phyloP scores from a whole-genome alignment of 2,888 invertebrate species.

The Cyclophora punctaria region DNA sequence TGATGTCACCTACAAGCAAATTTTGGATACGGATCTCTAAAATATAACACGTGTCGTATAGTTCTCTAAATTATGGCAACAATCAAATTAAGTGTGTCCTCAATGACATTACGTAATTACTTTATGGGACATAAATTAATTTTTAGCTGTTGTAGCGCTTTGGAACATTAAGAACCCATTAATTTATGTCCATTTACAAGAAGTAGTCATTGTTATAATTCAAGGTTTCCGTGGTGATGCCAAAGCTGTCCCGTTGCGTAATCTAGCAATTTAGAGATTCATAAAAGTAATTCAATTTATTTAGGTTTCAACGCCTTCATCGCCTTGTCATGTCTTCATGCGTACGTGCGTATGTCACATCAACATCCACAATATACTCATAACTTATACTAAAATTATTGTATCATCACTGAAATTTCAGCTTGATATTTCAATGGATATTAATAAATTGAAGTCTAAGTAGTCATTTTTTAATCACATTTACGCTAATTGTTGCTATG shows the following conservation, averaged over 20 bases:
- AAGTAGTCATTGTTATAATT: slow-evolving; percentile 33
- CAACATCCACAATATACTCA: not conserved
- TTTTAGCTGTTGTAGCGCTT: slow-evolving; percentile 32
- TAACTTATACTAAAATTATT: not conserved
- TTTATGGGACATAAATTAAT: slow-evolving; percentile 55
- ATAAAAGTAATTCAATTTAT: not conserved
- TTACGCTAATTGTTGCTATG: too few relatives aligned
- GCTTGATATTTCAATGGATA: too few relatives aligned
- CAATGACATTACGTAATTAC: slow-evolving; percentile 30
- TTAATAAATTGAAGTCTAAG: too few relatives aligned
- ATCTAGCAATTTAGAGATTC: slow-evolving; percentile 4
- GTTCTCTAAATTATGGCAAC: not conserved
- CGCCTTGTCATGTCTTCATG: too few relatives aligned
- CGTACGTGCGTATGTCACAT: not conserved
- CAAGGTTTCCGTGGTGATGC: slow-evolving; percentile 23
- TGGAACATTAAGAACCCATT: slow-evolving; percentile 34
- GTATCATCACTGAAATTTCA: too few relatives aligned
- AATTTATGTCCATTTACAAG: slow-evolving; percentile 56
- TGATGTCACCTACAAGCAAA: too few relatives aligned
- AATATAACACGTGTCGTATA: too few relatives aligned
- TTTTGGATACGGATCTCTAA: too few relatives aligned
- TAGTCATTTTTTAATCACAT: too few relatives aligned
- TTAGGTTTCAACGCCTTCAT: not conserved
- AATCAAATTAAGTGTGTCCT: slow-evolving; percentile 18
- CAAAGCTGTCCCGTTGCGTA: slow-evolving; percentile 14